Conservation (phyloP, 2,113 vertebrate genomes). For the Axis porcinus region DNA sequence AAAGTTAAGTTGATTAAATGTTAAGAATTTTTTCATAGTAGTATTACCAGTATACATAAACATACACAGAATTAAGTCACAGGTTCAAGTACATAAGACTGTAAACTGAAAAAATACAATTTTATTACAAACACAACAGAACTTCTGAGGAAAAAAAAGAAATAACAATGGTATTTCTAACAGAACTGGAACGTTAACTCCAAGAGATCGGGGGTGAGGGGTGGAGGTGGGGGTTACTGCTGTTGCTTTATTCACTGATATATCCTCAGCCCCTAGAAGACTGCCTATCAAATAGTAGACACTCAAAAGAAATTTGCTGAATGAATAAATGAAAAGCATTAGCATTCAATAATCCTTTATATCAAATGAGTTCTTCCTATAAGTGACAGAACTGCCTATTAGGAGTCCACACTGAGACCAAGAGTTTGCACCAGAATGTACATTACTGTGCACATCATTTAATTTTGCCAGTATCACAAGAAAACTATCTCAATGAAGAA, state of each 20-base stretch:
- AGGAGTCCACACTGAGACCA: not conserved
- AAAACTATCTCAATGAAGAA: not conserved
- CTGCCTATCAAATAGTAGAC: not conserved
- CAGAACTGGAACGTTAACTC: not conserved
- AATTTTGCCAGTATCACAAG: not conserved
- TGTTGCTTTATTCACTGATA: not conserved
- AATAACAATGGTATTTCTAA: not conserved
- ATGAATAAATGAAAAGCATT: conserved; percentile 4
- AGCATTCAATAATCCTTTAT: not conserved
- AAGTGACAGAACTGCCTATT: not conserved
- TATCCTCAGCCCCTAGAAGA: not conserved
- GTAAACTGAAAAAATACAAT: not conserved
- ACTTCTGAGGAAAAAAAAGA: not conserved
- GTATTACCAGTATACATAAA: not conserved
- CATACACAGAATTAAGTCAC: not conserved
- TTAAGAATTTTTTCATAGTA: not conserved
- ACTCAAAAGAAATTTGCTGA: not conserved
- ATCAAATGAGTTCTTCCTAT: not conserved
- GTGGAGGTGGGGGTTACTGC: not conserved
- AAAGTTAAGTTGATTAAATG: not conserved
- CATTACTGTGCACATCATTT: not conserved
- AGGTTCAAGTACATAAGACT: not conserved
- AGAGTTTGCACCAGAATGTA: not conserved
- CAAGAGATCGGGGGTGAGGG: not conserved
- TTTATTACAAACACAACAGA: not conserved